Base-by-base conservation (phyloP, 2,113 vertebrate genomes). In the Pterocles gutturalis region DNA sequence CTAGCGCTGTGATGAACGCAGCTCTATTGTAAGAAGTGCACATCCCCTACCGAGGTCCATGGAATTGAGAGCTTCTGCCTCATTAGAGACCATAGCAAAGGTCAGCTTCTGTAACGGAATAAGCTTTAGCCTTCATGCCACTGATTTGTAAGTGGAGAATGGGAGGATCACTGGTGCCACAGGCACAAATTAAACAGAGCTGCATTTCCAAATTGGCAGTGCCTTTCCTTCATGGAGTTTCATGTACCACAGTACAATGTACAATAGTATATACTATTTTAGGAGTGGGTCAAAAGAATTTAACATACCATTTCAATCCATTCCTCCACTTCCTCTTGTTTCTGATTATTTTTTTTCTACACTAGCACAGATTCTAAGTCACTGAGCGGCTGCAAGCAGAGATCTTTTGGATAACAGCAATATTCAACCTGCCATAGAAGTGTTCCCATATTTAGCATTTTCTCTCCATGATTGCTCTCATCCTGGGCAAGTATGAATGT, bases 51-150 rank as follows among this genome's bases (percentile, higher is more conserved):
- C 0, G 4, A 82, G 64, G 64, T 34, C 72, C 72, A 33, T 34
- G 82, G 53, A 28, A 69, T 22, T 83, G 84, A 43, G 77, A 36
- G 73, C 84, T 94, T 86, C 90, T 95, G 88, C 90, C 90, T 94
- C 43, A 2, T 91, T 86, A 83, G 66, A 86, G 75, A 83, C 75
- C 58, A 14, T 28, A 29, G 12, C 87, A 80, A 80, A 93, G 87
- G 75, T 75, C 93, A 88, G 4, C 33, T 36, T 65, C 66, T 43
- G 78, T 53, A 72, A 65, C 6, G 43, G 62, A 70, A 67, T 89
- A 34, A 62, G n/a, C 49, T 48, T 73, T 75, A 88, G 75, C 87
- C 54, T 65, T 83, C 34, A 16, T 93, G 70, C 31, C 75, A n/a
- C 71, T 38, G 22, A 31, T n/a, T 3, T 77, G 46, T 87, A 71